Conservation (phyloP, 1,140 invertebrate genomes). For the Drosophila bocki region DNA sequence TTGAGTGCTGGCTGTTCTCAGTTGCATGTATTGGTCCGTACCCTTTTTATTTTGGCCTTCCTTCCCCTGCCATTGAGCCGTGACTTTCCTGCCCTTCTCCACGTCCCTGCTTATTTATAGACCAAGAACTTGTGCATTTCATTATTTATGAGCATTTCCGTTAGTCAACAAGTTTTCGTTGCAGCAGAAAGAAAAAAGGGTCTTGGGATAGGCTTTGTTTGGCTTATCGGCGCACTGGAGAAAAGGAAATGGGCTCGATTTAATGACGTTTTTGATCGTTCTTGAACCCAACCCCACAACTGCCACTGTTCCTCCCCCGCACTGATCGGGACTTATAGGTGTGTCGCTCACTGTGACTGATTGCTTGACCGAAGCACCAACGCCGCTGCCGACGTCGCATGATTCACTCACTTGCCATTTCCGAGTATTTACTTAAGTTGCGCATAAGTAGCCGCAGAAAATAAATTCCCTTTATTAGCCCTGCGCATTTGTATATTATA, state of each 20-base stretch:
- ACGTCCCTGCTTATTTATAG: constrained; percentile 53
- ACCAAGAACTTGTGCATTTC: constrained; percentile 55
- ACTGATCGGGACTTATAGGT: constrained; percentile 37
- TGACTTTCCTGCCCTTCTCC: constrained; percentile 34
- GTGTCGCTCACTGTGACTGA: constrained; percentile 64
- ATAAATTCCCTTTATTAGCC: constrained; percentile 29
- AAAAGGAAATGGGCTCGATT: constrained; percentile 71
- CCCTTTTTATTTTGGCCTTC: constrained; percentile 43
- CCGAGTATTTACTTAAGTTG: constrained; percentile 49
- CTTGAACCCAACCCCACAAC: constrained; percentile 13
- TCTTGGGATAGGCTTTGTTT: constrained; percentile 37
- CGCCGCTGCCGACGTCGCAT: constrained; percentile 29
- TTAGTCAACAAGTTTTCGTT: constrained; percentile 59
- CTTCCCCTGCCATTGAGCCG: constrained; percentile 52
- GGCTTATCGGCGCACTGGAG: constrained; percentile 34
- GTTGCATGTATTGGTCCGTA: constrained; percentile 14
- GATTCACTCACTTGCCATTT: constrained; percentile 66
- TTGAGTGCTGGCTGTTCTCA: constrained; percentile 10
- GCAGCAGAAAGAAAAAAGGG: constrained; percentile 20
- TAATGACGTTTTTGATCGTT: constrained; percentile 63
- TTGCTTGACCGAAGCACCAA: constrained; percentile 43
- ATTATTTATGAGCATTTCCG: constrained; percentile 74
- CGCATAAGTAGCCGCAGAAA: constrained; percentile 29
- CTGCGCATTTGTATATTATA: constrained; percentile 17
- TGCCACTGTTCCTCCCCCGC: neutral